These are phyloP conservation scores for Sialis fuliginosa DNA, from an alignment of 2,888 invertebrate genomes.

Conservation along the genomic window DNA sequence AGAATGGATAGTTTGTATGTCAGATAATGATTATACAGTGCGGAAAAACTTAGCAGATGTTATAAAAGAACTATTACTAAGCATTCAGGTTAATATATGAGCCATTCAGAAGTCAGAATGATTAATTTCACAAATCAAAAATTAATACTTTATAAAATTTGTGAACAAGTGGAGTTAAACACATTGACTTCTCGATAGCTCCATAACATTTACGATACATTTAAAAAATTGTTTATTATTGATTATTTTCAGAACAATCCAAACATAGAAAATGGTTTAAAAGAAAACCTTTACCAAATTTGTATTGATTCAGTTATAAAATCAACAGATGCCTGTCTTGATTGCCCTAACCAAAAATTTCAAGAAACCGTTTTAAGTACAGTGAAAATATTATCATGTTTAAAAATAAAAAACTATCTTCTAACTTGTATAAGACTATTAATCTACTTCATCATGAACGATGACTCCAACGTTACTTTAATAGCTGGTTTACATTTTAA, in stretches of 20 bases:
- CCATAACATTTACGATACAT: neutral
- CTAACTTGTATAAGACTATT: slow-evolving; percentile 32
- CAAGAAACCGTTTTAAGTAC: slow-evolving; percentile 35
- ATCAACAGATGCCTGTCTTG: slow-evolving; percentile 29
- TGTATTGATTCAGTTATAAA: slow-evolving; percentile 28
- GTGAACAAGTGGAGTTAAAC: too few relatives aligned
- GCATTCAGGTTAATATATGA: slow-evolving; percentile 14
- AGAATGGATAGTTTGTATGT: slow-evolving; percentile 23
- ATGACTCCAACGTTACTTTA: slow-evolving; percentile 34
- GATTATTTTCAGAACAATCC: neutral
- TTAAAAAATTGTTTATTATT: neutral
- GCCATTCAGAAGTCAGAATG: too few relatives aligned
- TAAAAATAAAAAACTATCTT: slow-evolving; percentile 23
- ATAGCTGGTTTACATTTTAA: slow-evolving; percentile 37
- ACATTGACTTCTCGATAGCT: neutral
- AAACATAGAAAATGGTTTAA: slow-evolving; percentile 12
- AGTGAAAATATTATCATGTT: slow-evolving; percentile 32
- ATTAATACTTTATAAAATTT: too few relatives aligned
- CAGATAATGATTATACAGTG: slow-evolving; percentile 19
- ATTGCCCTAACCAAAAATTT: slow-evolving; percentile 29
- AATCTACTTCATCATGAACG: slow-evolving; percentile 42
- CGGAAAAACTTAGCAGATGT: slow-evolving; percentile 20
- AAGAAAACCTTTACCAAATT: slow-evolving; percentile 24
- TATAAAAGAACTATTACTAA: slow-evolving; percentile 18
- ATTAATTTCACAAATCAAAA: too few relatives aligned